Evolutionary conservation across 2,888 invertebrate species (phyloP), one percentile per base, ranked within the genome.

Genomic region (Tenodera sinensis): DNA sequence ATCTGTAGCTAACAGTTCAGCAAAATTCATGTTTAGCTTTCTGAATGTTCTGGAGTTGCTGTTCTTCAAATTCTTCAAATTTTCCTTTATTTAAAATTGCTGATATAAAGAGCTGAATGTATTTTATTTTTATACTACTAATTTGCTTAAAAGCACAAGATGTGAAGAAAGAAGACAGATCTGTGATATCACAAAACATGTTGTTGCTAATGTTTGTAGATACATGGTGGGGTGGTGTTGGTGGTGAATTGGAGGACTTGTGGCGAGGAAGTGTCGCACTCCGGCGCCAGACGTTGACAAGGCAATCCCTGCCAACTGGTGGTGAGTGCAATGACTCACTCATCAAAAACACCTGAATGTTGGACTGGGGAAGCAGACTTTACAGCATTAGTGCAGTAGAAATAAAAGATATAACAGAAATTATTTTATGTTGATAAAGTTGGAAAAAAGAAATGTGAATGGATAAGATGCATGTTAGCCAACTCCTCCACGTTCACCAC

Each of bases 151-250:
- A 71, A 71, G 54, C 54, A 71, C 54, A 71, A 25, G 54, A 71
- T 71, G 20, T 71, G 54, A 71, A 71, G 54, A 71, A 71, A 20
- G 54, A 71, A 71, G 54, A 42, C 12, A 42, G 42, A 20, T 71
- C 25, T 71, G 20, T 71, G 54, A 71, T 71, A 25, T 71, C 54
- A 28, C 83, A 83, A 27, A n/a, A 27, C 28, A 28, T 83, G 28
- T 28, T 83, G 81, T 27, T 86, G 86, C 81, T 89, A 86, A 83
- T 89, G 83, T 89, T 89, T 89, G 83, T 89, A 89, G 89, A 89
- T 89, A 87, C 89, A 83, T 89, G 89, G 89, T 89, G 89, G 89
- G 89, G 85, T 89, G 89, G 86, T 89, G 86, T 88, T 89, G 89
- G 88, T 88, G 89, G 85, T 88, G 83, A 88, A 88, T 34, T 87